These are phyloP conservation scores for Baronia brevicornis DNA, from an alignment of 2,888 invertebrate genomes.

Conservation along the genomic window DNA sequence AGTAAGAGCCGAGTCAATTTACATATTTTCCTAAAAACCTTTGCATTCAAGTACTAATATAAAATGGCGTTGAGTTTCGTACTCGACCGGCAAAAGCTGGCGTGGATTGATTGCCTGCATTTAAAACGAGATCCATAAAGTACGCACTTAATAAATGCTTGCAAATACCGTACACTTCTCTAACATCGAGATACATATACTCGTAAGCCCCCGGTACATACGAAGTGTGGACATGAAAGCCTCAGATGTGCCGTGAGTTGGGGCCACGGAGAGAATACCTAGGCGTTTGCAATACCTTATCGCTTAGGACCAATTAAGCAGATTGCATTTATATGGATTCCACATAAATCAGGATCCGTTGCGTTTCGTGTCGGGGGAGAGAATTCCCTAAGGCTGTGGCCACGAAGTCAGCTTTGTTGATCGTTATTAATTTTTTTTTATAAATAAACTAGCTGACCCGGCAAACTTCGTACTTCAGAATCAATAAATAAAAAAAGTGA, in stretches of 20 bases:
- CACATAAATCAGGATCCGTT: constrained; percentile 66
- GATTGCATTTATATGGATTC: constrained; percentile 72
- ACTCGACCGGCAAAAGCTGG: too few relatives aligned
- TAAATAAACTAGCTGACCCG: neutral
- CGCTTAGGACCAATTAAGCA: constrained; percentile 62
- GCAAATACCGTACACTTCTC: too few relatives aligned
- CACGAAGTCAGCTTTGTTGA: constrained; percentile 25
- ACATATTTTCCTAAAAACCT: too few relatives aligned
- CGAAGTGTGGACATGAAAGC: constrained; percentile 2
- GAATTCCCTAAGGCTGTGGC: constrained; percentile 42
- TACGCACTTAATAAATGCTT: too few relatives aligned
- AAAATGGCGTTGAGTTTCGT: neutral
- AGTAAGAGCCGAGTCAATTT: too few relatives aligned
- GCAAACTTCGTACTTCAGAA: too few relatives aligned
- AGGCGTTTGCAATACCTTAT: constrained; percentile 36
- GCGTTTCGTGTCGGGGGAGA: constrained; percentile 40
- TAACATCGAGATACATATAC: constrained; percentile 4
- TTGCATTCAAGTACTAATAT: too few relatives aligned
- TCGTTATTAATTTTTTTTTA: neutral
- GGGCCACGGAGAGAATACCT: constrained; percentile 17
- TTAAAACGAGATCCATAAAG: constrained; percentile 3
- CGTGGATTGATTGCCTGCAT: too few relatives aligned
- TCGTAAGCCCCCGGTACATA: neutral
- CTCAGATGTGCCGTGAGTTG: constrained; percentile 3
- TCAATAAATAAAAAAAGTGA: too few relatives aligned